Percentiles rank a stretch among this genome's conserved stretches.
Conservation (phyloP, 2,797 vertebrate genomes). For the Taeniopygia guttata region DNA sequence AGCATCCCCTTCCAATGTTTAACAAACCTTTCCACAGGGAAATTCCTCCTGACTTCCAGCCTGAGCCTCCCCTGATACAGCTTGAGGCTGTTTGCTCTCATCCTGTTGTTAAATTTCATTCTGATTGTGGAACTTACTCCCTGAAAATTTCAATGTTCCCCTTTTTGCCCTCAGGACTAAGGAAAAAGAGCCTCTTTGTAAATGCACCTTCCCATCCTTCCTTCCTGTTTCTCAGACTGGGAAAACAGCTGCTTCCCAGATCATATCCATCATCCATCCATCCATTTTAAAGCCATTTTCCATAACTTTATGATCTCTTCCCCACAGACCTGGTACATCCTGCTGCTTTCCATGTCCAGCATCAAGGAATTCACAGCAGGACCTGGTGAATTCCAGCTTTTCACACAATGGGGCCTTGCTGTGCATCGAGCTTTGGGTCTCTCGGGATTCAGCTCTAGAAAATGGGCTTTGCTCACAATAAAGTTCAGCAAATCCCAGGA, state of each 20-base stretch:
- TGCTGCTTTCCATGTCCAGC: background rate
- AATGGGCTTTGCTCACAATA: background rate
- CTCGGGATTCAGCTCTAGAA: background rate
- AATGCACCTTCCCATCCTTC: background rate
- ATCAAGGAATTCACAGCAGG: background rate
- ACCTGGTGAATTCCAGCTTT: background rate
- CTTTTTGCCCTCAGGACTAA: background rate
- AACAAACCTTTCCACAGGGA: background rate
- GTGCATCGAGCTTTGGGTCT: background rate
- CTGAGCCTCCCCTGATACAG: background rate
- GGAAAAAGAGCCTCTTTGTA: background rate
- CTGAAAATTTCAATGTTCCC: background rate
- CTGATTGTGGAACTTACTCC: background rate
- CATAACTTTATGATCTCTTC: accelerated
- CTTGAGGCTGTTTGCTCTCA: background rate
- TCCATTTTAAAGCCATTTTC: background rate
- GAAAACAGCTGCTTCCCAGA: background rate
- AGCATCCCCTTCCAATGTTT: background rate
- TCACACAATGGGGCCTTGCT: background rate
- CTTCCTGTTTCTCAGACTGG: background rate
- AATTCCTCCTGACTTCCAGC: background rate
- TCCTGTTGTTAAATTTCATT: background rate
- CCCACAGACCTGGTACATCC: background rate
- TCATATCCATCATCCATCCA: background rate
- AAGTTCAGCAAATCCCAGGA: background rate